Conservation (phyloP, 1,140 invertebrate species). For the Phthorimaea operculella region DNA sequence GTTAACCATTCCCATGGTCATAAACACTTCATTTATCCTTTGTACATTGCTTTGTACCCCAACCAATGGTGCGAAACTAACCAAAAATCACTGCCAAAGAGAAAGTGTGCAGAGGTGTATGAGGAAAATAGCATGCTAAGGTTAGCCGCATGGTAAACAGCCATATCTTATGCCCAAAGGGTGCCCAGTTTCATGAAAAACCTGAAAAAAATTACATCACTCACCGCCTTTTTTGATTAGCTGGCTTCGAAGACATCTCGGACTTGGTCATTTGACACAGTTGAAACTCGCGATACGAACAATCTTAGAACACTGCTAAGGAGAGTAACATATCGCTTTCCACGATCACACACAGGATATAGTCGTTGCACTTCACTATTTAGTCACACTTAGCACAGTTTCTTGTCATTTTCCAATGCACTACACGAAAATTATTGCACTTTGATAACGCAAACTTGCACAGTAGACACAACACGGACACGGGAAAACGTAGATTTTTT, state of each 20-base stretch:
- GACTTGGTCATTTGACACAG: conserved; percentile 52
- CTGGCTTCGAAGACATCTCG: conserved; percentile 59
- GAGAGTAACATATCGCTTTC: conserved; percentile 65
- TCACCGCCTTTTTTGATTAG: conserved; percentile 60
- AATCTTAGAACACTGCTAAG: conserved; percentile 69
- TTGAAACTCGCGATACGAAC: conserved; percentile 62
- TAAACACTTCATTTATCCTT: too few relatives aligned
- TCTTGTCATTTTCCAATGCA: conserved; percentile 61
- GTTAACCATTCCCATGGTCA: too few relatives aligned
- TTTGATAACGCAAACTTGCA: conserved; percentile 60
- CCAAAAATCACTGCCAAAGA: not conserved
- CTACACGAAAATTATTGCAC: conserved; percentile 52
- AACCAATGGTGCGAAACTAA: not conserved
- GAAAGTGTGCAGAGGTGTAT: conserved; percentile 8
- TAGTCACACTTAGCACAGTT: conserved; percentile 46
- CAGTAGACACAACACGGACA: conserved; percentile 34
- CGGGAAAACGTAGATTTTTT: conserved; percentile 1
- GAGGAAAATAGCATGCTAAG: not conserved
- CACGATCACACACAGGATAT: conserved; percentile 34
- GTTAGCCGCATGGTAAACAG: not conserved
- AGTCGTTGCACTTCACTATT: conserved; percentile 33
- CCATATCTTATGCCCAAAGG: not conserved
- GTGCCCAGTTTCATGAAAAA: not conserved
- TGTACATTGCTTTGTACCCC: not conserved
- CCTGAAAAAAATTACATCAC: conserved; percentile 8